Evolutionary conservation across 2,888 invertebrate species (phyloP), one percentile per base, ranked within the genome.

Genomic region (Netelia melanura): DNA sequence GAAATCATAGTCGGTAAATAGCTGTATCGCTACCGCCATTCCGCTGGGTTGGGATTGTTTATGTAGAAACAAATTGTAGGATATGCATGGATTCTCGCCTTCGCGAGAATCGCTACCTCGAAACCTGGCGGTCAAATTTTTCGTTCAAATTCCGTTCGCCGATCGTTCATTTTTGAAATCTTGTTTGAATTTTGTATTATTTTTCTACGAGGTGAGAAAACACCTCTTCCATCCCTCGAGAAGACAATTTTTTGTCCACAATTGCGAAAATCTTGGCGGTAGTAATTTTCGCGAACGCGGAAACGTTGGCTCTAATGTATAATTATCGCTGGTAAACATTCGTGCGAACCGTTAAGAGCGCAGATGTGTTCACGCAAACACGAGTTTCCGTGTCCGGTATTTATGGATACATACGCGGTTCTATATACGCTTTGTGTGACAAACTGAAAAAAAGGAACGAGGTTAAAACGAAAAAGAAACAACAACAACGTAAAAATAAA

Each of bases 381-480:
- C 25, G 23, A 54, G 38, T 77, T 43, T 71, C 25, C 64, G 70
- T 76, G 75, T 74, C 81, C 68, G 81, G 67, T 61, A 72, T 48
- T 74, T 75, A 64, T 25, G 48, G 38, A 67, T 23, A 11, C 54
- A 65, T 61, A 17, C 44, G 38, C 38, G 10, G 11, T 23, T 48
- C 23, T 43, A 8, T 43, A 8, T 25, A 44, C 23, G 14, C 23
- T 3, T 14, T 48, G 48, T 48, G 48, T 62, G 54, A 21, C 68
- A 25, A 21, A 56, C 61, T 61, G 23, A 62, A 52, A 48, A 58
- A 81, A 44, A 21, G n/a, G 23, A 38, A 6, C 38, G 17, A 44
- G 10, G n/a, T 23, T 6, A 85, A 87, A 74, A 30, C 61, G 84
- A 82, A 84, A 79, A 87, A 86, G 85, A 89, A 86, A 87, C 76